Evolutionary conservation across 1,140 invertebrate species (phyloP).

Genomic region (Brachionus paranguensis): DNA sequence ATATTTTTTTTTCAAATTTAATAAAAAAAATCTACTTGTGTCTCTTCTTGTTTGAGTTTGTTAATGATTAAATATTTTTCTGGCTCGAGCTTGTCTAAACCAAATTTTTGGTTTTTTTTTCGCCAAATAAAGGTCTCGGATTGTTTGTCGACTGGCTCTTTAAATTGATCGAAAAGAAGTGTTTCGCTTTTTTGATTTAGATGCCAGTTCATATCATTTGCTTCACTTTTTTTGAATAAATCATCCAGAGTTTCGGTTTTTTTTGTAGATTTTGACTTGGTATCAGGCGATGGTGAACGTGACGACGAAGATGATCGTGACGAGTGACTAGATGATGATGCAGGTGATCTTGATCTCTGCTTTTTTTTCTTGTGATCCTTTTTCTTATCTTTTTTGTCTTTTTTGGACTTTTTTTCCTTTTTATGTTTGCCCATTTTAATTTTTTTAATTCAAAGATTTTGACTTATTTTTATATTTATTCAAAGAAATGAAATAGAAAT

Average conservation of each 20-base stretch:
- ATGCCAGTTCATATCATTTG: conserved; percentile 21
- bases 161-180: background rate
- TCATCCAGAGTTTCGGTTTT: conserved; percentile 18
- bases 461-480: background rate
- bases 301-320: background rate
- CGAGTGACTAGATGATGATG: background rate
- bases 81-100: background rate
- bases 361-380: conserved; percentile 24
- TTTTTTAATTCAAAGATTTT: background rate
- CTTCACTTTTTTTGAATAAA: conserved; percentile 30
- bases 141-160: conserved; percentile 1
- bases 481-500: background rate
- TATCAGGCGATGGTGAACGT: background rate
- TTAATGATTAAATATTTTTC: background rate
- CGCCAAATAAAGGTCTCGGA: conserved; percentile 52
- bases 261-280: background rate
- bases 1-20: conserved; percentile 15
- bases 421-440: conserved; percentile 26
- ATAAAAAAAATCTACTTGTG: conserved; percentile 44
- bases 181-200: conserved; percentile 34
- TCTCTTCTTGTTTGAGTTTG: conserved; percentile 34
- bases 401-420: background rate
- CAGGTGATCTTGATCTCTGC: background rate
- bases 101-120: conserved; percentile 67
- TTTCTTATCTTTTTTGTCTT: conserved; percentile 10